Percentiles rank a stretch among this genome's conserved stretches.
These are phyloP conservation scores for Blera fallax DNA, from an alignment of 2,888 invertebrate genomes.

Conservation along the genomic window DNA sequence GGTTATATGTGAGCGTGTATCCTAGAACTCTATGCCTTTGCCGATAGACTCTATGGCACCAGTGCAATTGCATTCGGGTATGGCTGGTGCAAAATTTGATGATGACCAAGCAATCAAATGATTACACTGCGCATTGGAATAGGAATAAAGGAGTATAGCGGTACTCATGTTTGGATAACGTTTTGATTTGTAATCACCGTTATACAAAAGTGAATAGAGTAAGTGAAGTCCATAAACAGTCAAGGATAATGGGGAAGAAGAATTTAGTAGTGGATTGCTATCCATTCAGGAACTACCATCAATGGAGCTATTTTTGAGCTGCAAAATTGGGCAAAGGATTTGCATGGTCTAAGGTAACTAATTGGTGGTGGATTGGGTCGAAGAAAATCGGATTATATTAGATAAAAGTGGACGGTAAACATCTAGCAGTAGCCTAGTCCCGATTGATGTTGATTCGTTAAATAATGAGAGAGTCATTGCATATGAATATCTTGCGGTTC, in stretches of 20 bases:
- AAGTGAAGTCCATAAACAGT: conserved; percentile 30
- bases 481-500: no score
- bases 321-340: not conserved
- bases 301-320: not conserved
- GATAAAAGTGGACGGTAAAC: no score
- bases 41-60: not conserved
- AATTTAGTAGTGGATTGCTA: not conserved
- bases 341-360: not conserved
- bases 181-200: conserved; percentile 56
- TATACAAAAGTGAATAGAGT: conserved; percentile 10
- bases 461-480: no score
- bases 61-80: conserved; percentile 12
- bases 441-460: no score
- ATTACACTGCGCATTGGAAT: conserved; percentile 31
- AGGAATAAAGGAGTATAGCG: not conserved
- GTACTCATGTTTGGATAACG: conserved; percentile 36
- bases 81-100: conserved; percentile 30
- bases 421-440: no score
- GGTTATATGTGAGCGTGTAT: not conserved
- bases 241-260: conserved; percentile 2
- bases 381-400: no score
- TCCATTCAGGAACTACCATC: not conserved
- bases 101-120: conserved; percentile 59
- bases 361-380: no score
- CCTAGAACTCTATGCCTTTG: not conserved